A percentile compares a stretch with the other conserved stretches of the same genome.
phyloP scores from a whole-genome alignment of 2,113 vertebrate species.

The Leucopsar rothschildi region DNA sequence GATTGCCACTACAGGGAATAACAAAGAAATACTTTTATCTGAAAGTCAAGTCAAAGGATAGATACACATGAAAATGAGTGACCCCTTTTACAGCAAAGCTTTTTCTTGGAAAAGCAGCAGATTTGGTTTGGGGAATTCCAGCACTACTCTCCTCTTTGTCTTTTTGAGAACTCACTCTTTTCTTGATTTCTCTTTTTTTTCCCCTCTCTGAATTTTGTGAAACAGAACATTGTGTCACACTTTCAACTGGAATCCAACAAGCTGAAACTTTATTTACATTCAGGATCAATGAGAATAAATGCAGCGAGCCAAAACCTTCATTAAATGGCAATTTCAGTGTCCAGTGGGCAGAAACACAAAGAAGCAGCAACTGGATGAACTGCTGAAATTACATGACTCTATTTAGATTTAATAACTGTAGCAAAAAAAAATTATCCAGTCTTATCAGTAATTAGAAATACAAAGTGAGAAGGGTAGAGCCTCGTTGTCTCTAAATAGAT shows the following conservation, averaged over 20 bases:
- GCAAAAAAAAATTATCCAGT: neutral
- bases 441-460: neutral
- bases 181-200: neutral
- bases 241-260: neutral
- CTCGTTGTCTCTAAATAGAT: neutral
- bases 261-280: constrained; percentile 37
- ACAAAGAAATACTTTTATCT: neutral
- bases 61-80: neutral
- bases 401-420: neutral
- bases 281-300: neutral
- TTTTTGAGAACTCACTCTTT: neutral
- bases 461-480: neutral
- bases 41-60: neutral
- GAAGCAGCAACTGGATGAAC: neutral
- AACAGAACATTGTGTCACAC: neutral
- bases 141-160: neutral
- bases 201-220: neutral
- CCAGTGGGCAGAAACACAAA: neutral
- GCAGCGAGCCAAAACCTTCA: neutral
- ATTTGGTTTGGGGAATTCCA: neutral
- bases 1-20: neutral
- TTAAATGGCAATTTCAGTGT: neutral
- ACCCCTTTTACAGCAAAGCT: neutral
- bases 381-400: neutral
- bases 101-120: neutral